Evolutionary conservation across 2,797 vertebrate genomes (phyloP).

Genomic region (Phoebastria nigripes): DNA sequence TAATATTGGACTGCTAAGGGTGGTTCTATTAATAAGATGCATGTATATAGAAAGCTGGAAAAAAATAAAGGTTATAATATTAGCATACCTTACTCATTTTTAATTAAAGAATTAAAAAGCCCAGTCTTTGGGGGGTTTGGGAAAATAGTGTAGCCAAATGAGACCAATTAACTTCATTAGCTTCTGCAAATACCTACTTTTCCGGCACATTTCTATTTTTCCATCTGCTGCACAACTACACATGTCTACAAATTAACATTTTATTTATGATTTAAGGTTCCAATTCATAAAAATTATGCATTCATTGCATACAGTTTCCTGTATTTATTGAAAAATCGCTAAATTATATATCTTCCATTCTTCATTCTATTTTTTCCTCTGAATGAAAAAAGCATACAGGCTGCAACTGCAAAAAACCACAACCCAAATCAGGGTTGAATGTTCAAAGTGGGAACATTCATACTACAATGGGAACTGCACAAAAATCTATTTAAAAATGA

Average conservation of each 20-base stretch:
- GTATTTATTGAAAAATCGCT: constrained; percentile 32
- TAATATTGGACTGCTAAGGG: constrained; percentile 68
- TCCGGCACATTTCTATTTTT: constrained; percentile 72
- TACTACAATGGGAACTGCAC: background rate
- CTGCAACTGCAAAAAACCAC: background rate
- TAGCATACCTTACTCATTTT: constrained; percentile 79
- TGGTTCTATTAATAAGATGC: constrained; percentile 74
- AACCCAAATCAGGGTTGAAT: background rate
- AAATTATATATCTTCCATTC: background rate
- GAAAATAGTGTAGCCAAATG: constrained; percentile 76
- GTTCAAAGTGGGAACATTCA: background rate
- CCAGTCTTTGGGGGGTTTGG: constrained; percentile 71
- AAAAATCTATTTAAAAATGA: background rate
- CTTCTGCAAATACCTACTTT: constrained; percentile 77
- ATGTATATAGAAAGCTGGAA: constrained; percentile 65
- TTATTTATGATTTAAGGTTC: constrained; percentile 69
- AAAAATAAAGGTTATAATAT: constrained; percentile 78
- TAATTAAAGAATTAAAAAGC: constrained; percentile 81
- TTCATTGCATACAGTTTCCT: constrained; percentile 34
- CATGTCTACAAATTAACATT: constrained; percentile 72
- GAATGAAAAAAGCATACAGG: background rate
- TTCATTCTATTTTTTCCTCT: background rate
- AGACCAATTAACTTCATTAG: constrained; percentile 78
- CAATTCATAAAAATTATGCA: constrained; percentile 66
- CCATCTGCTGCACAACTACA: constrained; percentile 73